These are phyloP conservation scores for Theonella swinhoei DNA, from an alignment of 37 sponge, comb jelly and placozoan genomes.

Conservation along the genomic window DNA sequence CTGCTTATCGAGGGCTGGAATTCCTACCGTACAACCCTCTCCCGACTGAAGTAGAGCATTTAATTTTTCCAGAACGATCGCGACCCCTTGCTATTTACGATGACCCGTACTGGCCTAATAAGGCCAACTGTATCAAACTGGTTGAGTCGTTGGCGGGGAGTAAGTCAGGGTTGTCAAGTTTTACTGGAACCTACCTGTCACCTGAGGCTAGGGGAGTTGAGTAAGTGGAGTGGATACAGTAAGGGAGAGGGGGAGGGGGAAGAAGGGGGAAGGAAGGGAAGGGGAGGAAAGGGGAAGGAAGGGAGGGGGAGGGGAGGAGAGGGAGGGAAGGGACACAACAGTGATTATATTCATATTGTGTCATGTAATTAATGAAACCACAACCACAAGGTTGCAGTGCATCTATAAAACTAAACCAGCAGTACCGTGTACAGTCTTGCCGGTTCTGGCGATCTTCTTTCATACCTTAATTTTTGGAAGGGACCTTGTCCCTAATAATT, in stretches of 20 bases:
- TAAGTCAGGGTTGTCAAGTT: constrained; percentile 1
- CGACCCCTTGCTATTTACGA: constrained; percentile 41
- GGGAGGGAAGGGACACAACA: not conserved
- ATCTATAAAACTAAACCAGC: no score
- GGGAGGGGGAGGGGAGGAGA: not conserved
- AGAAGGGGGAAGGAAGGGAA: not conserved
- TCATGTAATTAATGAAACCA: no score
- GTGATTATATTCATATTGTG: not conserved
- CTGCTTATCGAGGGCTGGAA: constrained; percentile 20
- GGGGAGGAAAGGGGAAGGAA: not conserved
- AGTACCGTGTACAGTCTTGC: no score
- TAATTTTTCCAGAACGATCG: constrained; percentile 47
- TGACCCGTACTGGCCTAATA: constrained; percentile 84
- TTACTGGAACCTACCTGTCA: constrained; percentile 74
- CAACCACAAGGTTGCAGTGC: no score
- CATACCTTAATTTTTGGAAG: no score
- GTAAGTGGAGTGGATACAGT: constrained; percentile 39
- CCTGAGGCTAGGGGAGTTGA: constrained; percentile 69
- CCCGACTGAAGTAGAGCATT: constrained; percentile 48
- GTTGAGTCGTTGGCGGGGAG: constrained; percentile 9
- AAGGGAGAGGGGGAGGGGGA: not conserved
- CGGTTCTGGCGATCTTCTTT: no score
- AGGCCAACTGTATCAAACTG: constrained; percentile 59
- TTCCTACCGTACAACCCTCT: constrained; percentile 59
- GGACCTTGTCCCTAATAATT: no score